Conservation (phyloP, 2,113 vertebrate genomes). For the Rallus limicola region DNA sequence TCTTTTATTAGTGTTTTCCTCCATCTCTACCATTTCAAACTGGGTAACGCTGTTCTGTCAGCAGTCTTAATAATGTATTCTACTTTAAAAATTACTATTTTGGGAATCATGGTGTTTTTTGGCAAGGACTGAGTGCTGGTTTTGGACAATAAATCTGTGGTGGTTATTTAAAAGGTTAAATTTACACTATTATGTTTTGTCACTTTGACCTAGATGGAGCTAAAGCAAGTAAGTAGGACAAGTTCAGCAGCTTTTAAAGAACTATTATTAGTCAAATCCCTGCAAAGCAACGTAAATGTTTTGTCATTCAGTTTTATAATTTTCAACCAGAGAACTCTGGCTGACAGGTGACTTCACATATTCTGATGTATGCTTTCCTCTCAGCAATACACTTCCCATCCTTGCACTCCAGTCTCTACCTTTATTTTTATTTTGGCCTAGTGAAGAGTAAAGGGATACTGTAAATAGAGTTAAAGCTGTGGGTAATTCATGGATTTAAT, state of each 20-base stretch:
- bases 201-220: neutral
- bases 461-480: neutral
- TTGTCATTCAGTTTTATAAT: neutral
- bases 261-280: neutral
- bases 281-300: neutral
- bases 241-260: neutral
- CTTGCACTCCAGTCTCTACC: neutral
- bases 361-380: neutral
- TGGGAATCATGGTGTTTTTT: neutral
- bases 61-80: neutral
- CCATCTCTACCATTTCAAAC: neutral
- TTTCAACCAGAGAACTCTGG: neutral
- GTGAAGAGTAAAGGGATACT: neutral
- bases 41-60: slow-evolving; percentile 14
- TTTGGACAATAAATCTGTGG: neutral
- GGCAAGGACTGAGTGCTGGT: neutral
- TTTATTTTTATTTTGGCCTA: neutral
- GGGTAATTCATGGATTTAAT: neutral
- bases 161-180: slow-evolving; percentile 30
- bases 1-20: slow-evolving; percentile 15
- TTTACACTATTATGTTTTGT: neutral
- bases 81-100: neutral
- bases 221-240: neutral
- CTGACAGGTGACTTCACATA: neutral
- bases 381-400: neutral